Evolutionary conservation across 1,140 invertebrate genomes (phyloP).

Genomic region (Metopolophium dirhodum): DNA sequence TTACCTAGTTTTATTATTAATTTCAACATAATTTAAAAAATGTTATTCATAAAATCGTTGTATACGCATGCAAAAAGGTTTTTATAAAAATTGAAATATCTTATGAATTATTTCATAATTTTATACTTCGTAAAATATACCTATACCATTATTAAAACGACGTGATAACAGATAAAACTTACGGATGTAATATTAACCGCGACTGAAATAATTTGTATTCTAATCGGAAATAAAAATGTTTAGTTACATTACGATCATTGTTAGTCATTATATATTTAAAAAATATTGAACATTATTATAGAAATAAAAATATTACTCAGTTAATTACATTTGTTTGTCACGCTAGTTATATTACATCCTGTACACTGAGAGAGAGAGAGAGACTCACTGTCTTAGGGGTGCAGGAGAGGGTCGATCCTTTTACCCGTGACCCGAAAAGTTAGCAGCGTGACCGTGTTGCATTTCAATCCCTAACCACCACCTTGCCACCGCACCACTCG

Average conservation of each 20-base stretch:
- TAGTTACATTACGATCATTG: background rate
- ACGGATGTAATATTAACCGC: background rate
- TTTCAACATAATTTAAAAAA: no score
- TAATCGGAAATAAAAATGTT: background rate
- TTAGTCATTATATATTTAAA: no score
- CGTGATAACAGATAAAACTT: background rate
- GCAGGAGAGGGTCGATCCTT: background rate
- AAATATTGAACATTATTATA: no score
- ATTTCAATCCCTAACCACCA: constrained; percentile 29
- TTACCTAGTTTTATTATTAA: no score
- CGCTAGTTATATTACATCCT: background rate
- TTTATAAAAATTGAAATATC: no score
- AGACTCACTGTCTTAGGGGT: background rate
- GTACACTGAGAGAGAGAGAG: background rate
- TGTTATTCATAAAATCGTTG: no score
- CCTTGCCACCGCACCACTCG: background rate
- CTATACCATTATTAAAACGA: no score
- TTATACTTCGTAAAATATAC: background rate
- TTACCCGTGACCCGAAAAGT: constrained; percentile 54
- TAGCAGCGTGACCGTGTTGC: constrained; percentile 39
- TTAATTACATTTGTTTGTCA: background rate
- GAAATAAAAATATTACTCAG: background rate
- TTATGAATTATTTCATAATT: background rate
- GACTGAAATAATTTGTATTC: background rate
- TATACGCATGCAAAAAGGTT: no score